Evolutionary conservation across 2,888 invertebrate species (phyloP).

Genomic region (Polymixis lichenea): DNA sequence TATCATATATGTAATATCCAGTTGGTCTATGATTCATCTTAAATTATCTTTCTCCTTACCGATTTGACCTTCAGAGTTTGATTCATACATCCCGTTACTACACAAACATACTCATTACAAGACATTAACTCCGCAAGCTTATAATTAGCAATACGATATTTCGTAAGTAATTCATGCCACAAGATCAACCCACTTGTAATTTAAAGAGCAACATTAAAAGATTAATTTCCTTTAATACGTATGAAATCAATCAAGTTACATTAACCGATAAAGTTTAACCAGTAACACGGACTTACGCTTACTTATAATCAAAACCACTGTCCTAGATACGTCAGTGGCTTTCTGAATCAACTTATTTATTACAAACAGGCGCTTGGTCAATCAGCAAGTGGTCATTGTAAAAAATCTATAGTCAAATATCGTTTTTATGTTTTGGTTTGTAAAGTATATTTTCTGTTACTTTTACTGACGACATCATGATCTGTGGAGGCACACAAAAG

Average conservation of each 20-base stretch:
- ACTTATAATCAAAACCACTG: constrained; percentile 67
- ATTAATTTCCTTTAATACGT: constrained; percentile 63
- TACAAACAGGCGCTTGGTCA: constrained; percentile 64
- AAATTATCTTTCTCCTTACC: not conserved
- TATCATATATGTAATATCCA: too few species aligned
- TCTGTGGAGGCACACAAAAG: constrained; percentile 64
- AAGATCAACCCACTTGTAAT: constrained; percentile 63
- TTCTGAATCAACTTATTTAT: constrained; percentile 64
- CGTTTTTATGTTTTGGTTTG: constrained; percentile 9
- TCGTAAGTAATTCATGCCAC: constrained; percentile 63
- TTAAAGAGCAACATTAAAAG: constrained; percentile 60
- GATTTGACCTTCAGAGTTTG: not conserved
- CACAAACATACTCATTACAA: constrained; percentile 48
- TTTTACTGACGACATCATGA: constrained; percentile 43
- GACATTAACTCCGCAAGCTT: constrained; percentile 48
- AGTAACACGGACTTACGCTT: constrained; percentile 56
- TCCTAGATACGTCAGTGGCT: constrained; percentile 67
- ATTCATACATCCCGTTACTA: constrained; percentile 28
- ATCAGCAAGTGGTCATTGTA: constrained; percentile 58
- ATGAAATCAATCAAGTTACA: constrained; percentile 65
- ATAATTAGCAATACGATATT: constrained; percentile 64
- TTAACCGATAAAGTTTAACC: constrained; percentile 59
- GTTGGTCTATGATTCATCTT: not conserved
- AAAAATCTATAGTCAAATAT: constrained; percentile 19
- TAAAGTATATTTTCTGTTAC: constrained; percentile 49